These are phyloP conservation scores for Alethe castanea DNA, from an alignment of 2,113 vertebrate species.

Conservation along the genomic window DNA sequence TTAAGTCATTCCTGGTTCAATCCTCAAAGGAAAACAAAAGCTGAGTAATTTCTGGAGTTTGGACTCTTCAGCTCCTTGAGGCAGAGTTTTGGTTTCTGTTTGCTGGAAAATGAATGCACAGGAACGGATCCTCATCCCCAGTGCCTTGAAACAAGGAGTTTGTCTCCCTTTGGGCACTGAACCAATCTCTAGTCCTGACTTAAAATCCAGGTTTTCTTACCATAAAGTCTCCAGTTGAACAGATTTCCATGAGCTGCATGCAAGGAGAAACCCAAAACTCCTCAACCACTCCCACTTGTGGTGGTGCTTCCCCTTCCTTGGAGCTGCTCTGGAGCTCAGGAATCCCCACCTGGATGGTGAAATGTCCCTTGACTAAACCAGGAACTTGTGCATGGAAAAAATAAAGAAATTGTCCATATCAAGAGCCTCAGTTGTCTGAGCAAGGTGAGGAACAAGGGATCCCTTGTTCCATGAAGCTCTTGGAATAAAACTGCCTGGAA, in stretches of 20 bases:
- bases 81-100: not conserved
- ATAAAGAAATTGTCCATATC: not conserved
- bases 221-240: not conserved
- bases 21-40: not conserved
- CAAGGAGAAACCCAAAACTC: not conserved
- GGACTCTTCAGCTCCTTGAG: not conserved
- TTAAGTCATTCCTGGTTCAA: accelerated
- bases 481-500: not conserved
- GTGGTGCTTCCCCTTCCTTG: not conserved
- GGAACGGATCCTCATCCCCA: not conserved
- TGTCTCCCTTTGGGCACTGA: not conserved
- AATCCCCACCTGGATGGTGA: not conserved
- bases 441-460: not conserved
- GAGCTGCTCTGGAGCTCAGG: not conserved
- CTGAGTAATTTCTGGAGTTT: accelerated
- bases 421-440: not conserved
- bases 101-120: not conserved
- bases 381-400: not conserved
- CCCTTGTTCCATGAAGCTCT: not conserved
- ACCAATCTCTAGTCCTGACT: not conserved
- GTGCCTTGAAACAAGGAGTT: not conserved
- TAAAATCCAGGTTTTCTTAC: not conserved
- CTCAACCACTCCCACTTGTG: not conserved
- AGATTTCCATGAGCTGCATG: not conserved
- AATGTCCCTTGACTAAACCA: not conserved